Percentiles rank a stretch among this genome's conserved stretches.
phyloP scores from a whole-genome alignment of 2,113 vertebrate species.

The Indicator maculatus region DNA sequence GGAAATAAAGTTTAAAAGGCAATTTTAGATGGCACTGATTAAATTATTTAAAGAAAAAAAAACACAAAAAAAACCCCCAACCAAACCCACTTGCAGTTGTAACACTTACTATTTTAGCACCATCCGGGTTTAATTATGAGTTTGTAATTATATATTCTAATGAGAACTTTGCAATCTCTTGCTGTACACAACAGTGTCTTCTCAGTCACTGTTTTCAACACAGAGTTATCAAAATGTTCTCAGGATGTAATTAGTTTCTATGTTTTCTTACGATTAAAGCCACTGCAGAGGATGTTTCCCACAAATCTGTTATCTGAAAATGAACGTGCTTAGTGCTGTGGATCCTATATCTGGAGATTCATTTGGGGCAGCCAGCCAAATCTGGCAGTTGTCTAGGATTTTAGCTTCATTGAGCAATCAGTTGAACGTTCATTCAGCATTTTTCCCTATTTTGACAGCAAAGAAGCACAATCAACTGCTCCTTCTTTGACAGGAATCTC shows the following conservation, averaged over 20 bases:
- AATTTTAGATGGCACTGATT: not conserved
- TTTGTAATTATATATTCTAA: constrained; percentile 13
- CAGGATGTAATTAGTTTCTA: constrained; percentile 51
- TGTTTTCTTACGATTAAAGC: constrained; percentile 53
- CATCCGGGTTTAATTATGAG: constrained; percentile 10
- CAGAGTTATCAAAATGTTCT: constrained; percentile 41
- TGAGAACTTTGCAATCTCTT: constrained; percentile 3
- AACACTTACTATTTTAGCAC: not conserved
- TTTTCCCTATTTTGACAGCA: constrained; percentile 34
- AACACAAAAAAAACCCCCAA: too few species aligned
- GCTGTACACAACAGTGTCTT: constrained; percentile 1
- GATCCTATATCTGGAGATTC: constrained; percentile 55
- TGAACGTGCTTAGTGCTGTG: constrained; percentile 15
- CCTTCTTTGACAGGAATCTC: not conserved
- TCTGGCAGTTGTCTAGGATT: constrained; percentile 49
- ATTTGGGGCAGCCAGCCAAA: constrained; percentile 46
- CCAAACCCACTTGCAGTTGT: not conserved
- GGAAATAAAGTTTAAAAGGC: not conserved
- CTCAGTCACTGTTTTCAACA: constrained; percentile 47
- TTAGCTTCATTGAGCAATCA: constrained; percentile 54
- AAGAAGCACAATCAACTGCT: constrained; percentile 51
- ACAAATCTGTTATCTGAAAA: constrained; percentile 2
- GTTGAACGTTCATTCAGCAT: constrained; percentile 39
- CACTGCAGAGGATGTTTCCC: constrained; percentile 47
- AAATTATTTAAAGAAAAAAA: not conserved